A percentile compares a stretch with the other conserved stretches of the same genome.
Evolutionary conservation across 2,797 vertebrate genomes (phyloP).

Genomic region (Hemibagrus guttatus): DNA sequence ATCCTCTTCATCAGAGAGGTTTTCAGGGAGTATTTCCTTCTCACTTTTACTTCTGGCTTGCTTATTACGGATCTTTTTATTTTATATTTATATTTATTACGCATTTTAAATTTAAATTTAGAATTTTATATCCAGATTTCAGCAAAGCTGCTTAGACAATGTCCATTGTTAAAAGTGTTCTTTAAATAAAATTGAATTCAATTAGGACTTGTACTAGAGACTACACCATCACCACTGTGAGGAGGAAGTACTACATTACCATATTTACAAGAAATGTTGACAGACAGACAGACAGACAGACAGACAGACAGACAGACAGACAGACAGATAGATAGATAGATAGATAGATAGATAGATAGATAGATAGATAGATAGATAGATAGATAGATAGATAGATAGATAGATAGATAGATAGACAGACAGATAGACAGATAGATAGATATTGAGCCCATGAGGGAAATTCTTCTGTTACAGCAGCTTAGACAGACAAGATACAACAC

Average conservation of each 20-base stretch:
- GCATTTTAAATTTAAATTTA: neutral
- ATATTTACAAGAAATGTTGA: neutral
- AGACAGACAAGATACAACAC: too few relatives aligned
- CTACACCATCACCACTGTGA: neutral
- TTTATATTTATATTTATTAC: neutral
- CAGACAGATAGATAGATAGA: too few relatives aligned
- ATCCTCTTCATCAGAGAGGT: neutral
- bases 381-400: too few relatives aligned
- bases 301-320: too few relatives aligned
- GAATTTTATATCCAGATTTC: neutral
- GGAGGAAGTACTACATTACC: neutral
- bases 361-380: too few relatives aligned
- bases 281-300: too few relatives aligned
- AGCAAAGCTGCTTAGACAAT: neutral
- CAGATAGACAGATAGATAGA: too few relatives aligned
- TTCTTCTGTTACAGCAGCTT: too few relatives aligned
- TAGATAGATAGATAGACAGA: too few relatives aligned
- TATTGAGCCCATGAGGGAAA: too few relatives aligned
- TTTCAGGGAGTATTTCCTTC: neutral
- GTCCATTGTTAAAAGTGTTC: neutral
- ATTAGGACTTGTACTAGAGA: constrained; percentile 9
- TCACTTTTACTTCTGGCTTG: too few relatives aligned
- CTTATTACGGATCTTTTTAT: neutral
- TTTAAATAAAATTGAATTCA: constrained; percentile 7
- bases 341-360: too few relatives aligned